Conservation (phyloP, 2,888 invertebrate genomes). For the Listrodromus nycthemerus region DNA sequence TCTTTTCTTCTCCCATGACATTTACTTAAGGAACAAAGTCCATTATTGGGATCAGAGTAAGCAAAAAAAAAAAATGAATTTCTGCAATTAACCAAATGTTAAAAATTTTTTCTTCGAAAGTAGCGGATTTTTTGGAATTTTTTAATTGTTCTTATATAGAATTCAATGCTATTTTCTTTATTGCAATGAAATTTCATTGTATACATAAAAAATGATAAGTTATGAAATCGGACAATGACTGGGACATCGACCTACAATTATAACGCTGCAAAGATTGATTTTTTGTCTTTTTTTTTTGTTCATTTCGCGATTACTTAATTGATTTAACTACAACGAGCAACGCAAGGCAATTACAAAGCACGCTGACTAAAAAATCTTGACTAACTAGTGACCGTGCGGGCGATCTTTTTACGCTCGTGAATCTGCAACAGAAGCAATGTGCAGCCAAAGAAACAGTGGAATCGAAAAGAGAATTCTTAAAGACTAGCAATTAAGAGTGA, state of each 20-base stretch:
- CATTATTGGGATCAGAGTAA: neutral
- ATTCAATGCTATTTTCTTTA: neutral
- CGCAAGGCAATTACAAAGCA: conserved; percentile 69
- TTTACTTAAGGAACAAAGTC: neutral
- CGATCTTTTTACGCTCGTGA: conserved; percentile 26
- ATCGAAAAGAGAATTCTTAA: neutral
- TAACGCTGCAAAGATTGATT: conserved; percentile 26
- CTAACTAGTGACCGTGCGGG: conserved; percentile 69
- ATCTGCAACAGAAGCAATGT: conserved; percentile 15
- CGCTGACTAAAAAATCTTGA: conserved; percentile 69
- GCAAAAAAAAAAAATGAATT: neutral
- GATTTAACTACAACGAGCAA: conserved; percentile 68
- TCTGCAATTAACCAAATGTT: neutral
- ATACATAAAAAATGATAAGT: neutral
- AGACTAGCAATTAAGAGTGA: neutral
- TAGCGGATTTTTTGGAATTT: neutral
- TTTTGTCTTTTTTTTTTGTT: neutral
- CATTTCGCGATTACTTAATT: conserved; percentile 46
- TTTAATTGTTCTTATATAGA: neutral
- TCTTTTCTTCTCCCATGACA: neutral
- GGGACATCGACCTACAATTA: conserved; percentile 29
- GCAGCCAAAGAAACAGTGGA: conserved; percentile 12
- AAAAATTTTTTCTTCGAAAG: neutral
- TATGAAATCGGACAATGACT: neutral
- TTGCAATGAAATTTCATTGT: neutral